Base-by-base conservation (phyloP, 2,113 vertebrate genomes). In the Guaruba guarouba region DNA sequence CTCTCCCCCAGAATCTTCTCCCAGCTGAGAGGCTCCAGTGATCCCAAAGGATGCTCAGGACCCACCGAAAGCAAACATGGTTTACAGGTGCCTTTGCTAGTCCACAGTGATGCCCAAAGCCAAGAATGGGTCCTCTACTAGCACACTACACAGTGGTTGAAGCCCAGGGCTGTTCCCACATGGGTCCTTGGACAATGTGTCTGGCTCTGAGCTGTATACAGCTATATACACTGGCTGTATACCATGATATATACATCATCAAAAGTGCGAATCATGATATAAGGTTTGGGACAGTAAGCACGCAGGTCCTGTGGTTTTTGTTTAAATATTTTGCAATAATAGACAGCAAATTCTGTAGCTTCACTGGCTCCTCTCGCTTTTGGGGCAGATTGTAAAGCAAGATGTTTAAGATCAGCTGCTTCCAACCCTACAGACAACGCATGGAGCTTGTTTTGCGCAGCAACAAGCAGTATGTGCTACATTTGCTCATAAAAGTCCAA, bases 401-500 rank as follows among this genome's bases (percentile, higher is more conserved):
- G 59, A 91, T 78, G 68, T 78, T 93, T 94, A 70, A 95, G 57
- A 82, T 84, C 22, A 51, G 83, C 66, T 76, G 66, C 41, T 88
- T 71, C 59, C 69, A 88, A 8, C 15, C 22, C 63, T 91, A 69
- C n/a, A 86, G 95, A 92, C 81, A 94, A 87, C 2, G 29, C 78
- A 68, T 2, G 20, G 63, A 91, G 77, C 63, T 85, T 89, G 31
- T 84, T 93, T 85, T 66, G 89, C 54, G 49, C 86, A 93, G 83
- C 1, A 4, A 69, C 81, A 92, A 70, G 67, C 86, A 74, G 35
- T 86, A 33, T 75, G 64, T 43, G 74, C 49, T 88, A 54, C 76
- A 79, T 61, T 71, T 77, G 69, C 81, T 87, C 88, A 46, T 91
- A 89, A 85, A 94, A 95, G 78, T 87, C 75, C 74, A 71, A 85